Evolutionary conservation across 2,888 invertebrate species (phyloP), one percentile per base, ranked within the genome.

Genomic region (Buathra laborator): DNA sequence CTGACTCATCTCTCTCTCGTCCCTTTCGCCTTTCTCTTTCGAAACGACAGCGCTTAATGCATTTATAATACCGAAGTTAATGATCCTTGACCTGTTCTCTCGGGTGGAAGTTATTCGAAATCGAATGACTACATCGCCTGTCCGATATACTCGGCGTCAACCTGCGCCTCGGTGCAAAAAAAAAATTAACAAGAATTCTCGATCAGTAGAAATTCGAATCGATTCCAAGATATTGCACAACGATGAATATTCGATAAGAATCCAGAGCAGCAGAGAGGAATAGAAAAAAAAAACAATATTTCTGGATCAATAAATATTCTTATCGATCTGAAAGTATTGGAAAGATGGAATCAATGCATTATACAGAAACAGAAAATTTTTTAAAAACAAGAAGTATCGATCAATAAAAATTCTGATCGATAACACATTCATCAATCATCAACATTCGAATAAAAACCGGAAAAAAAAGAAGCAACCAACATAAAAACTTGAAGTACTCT

Each of bases 31-130:
- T 24, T 51, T 64, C 43, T 75, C 68, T 64, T 53, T 51, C 68
- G 51, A 32, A 24, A 51, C 53, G 48, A 32, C 70, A 86, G 87
- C 89, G 86, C 91, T 92, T 92, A 92, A 93, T 93, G 93, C 93
- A 93, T 93, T 92, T 92, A 91, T 93, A 93, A 93, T 93, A 90
- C 88, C 74, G 80, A 84, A 88, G 86, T 90, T 91, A 93, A 93
- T 93, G 93, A 91, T 89, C 93, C 92, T 86, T 91, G 91, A 90
- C 91, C 90, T 83, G 88, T 84, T 87, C 88, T 86, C 81, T 86
- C 86, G 87, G 78, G 78, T 88, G 90, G 88, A 90, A 90, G 88
- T 91, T 79, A 89, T 87, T 88, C 75, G 86, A 84, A 84, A 82
- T 83, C 74, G 56, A 75, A 82, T 67, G 64, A 79, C 75, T 68